Conservation (phyloP, 2,797 vertebrate species). For the Brachyalestes nurse region DNA sequence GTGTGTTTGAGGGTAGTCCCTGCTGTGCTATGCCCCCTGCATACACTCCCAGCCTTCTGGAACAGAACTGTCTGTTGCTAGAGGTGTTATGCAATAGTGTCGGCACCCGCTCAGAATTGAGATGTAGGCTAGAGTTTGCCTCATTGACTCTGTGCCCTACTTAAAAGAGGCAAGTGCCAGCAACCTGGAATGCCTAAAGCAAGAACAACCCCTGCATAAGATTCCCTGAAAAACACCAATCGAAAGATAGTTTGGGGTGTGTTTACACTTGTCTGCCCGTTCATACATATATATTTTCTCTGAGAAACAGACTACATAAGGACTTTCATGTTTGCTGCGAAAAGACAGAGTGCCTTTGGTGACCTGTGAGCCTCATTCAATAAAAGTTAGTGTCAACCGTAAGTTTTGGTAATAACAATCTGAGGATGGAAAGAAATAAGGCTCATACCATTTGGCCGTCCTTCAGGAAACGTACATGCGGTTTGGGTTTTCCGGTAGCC, state of each 20-base stretch:
- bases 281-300: background rate
- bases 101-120: conserved; percentile 66
- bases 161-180: conserved; percentile 26
- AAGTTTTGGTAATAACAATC: conserved; percentile 23
- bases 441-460: conserved; percentile 83
- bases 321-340: background rate
- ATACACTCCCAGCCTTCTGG: conserved; percentile 58
- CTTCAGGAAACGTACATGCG: conserved; percentile 90
- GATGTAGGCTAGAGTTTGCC: conserved; percentile 51
- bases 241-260: background rate
- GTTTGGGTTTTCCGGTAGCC: conserved; percentile 89
- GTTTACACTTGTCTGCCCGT: background rate
- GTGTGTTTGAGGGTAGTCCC: conserved; percentile 17
- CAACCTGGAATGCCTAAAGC: background rate
- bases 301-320: background rate
- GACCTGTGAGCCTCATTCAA: background rate
- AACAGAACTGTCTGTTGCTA: conserved; percentile 40
- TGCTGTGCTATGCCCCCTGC: conserved; percentile 53
- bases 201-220: background rate
- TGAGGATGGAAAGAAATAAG: background rate
- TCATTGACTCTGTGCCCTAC: conserved; percentile 51
- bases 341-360: conserved; percentile 4
- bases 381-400: conserved; percentile 49
- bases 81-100: conserved; percentile 53
- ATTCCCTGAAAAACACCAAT: background rate